These are phyloP conservation scores for Dipodomys stephensi DNA, from an alignment of 2,113 vertebrate species.

Conservation along the genomic window DNA sequence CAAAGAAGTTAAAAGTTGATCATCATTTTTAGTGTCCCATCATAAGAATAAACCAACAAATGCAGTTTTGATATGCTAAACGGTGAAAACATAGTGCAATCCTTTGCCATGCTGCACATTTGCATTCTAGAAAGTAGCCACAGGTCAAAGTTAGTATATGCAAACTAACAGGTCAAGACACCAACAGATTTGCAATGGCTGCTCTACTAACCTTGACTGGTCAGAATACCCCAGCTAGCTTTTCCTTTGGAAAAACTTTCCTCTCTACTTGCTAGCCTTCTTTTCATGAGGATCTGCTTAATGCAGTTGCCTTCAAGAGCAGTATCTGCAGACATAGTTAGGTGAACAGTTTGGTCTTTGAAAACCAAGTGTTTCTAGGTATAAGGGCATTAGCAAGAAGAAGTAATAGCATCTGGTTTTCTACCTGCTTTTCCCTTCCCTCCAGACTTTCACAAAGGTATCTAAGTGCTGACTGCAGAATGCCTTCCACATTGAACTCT, in stretches of 20 bases:
- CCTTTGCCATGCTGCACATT: background rate
- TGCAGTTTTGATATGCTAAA: background rate
- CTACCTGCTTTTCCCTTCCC: conserved; percentile 65
- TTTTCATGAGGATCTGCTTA: conserved; percentile 84
- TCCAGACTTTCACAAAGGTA: conserved; percentile 67
- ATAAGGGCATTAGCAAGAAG: conserved; percentile 67
- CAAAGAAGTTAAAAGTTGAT: background rate
- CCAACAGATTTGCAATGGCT: conserved; percentile 57
- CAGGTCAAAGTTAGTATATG: conserved; percentile 66
- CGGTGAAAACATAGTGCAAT: background rate
- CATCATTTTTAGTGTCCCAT: background rate
- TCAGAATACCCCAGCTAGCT: conserved; percentile 95
- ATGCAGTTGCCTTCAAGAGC: conserved; percentile 78
- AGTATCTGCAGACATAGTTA: conserved; percentile 87
- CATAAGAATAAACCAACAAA: background rate
- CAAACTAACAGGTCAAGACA: conserved; percentile 58
- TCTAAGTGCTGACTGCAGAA: conserved; percentile 79
- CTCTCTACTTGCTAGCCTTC: conserved; percentile 82
- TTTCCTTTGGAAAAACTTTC: conserved; percentile 88
- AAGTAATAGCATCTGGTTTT: conserved; percentile 62
- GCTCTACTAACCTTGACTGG: conserved; percentile 96
- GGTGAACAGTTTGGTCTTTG: conserved; percentile 66
- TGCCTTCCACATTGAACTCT: conserved; percentile 77
- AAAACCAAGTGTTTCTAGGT: conserved; percentile 72
- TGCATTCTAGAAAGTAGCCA: conserved; percentile 53